Percentiles rank a stretch among this genome's conserved stretches.
phyloP scores from a whole-genome alignment of 2,888 invertebrate species.

The Luffia ferchaultella region DNA sequence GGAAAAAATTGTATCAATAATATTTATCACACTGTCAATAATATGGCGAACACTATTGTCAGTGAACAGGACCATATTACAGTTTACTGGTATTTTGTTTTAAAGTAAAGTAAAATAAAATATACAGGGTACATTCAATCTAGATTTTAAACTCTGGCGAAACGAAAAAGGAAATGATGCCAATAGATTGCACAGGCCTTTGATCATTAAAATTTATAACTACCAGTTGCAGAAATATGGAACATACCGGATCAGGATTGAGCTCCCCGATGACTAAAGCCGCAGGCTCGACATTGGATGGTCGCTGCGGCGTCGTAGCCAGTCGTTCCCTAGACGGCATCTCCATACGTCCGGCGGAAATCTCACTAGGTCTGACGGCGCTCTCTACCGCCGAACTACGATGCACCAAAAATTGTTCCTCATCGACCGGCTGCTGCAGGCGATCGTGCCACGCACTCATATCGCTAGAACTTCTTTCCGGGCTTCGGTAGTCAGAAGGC shows the following conservation, averaged over 20 bases:
- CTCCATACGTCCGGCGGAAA: slow-evolving; percentile 26
- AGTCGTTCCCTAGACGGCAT: slow-evolving; percentile 29
- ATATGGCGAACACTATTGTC: too few species aligned
- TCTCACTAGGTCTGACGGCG: slow-evolving; percentile 22
- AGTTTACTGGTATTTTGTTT: too few species aligned
- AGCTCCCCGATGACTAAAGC: slow-evolving; percentile 51
- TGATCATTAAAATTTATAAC: too few species aligned
- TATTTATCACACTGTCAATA: too few species aligned
- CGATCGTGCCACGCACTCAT: slow-evolving; percentile 27
- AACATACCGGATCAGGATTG: slow-evolving; percentile 49
- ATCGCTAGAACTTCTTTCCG: slow-evolving; percentile 23
- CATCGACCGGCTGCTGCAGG: slow-evolving; percentile 23
- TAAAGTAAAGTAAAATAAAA: too few species aligned
- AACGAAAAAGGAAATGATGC: too few species aligned
- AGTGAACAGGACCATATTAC: too few species aligned
- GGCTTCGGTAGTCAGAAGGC: slow-evolving; percentile 31
- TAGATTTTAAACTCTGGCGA: too few species aligned
- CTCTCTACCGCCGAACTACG: slow-evolving; percentile 1
- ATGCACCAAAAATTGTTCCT: slow-evolving; percentile 21
- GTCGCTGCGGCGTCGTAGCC: slow-evolving; percentile 13
- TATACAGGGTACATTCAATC: too few species aligned
- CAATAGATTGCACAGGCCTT: too few species aligned
- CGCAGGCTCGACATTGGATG: slow-evolving; percentile 33
- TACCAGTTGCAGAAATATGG: too few species aligned
- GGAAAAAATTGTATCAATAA: too few species aligned